A percentile compares a stretch with the other conserved stretches of the same genome.
Conservation (phyloP, 1,140 invertebrate species). For the Psilanteris sp. region DNA sequence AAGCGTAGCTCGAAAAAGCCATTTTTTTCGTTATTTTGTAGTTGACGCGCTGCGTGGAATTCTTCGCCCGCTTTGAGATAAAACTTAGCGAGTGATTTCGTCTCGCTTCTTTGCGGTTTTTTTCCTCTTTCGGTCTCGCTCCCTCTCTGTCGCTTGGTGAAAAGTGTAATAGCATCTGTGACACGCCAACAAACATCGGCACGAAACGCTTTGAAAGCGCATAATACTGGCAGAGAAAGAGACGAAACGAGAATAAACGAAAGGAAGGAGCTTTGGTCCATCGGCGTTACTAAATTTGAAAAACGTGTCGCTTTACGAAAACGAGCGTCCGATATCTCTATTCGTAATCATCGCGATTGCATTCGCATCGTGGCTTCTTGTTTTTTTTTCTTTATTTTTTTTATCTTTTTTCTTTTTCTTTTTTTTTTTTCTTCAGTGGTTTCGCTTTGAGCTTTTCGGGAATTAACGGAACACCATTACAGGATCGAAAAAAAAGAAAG, state of each 20-base stretch:
- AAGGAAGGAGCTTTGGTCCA: slow-evolving; percentile 1
- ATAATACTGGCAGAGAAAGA: slow-evolving; percentile 11
- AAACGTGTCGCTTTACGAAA: slow-evolving; percentile 48
- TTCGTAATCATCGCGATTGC: slow-evolving; percentile 38
- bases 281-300: slow-evolving; percentile 48
- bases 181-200: slow-evolving; percentile 41
- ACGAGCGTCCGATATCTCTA: slow-evolving; percentile 32
- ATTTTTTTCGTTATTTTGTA: slow-evolving; percentile 27
- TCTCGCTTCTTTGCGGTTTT: slow-evolving; percentile 4
- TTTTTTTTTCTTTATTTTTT: not conserved
- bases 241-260: not conserved
- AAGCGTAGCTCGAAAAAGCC: slow-evolving; percentile 24
- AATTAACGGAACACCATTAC: too few relatives aligned
- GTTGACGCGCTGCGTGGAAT: slow-evolving; percentile 17
- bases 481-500: too few relatives aligned
- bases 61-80: slow-evolving; percentile 35
- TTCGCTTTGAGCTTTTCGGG: too few relatives aligned
- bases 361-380: slow-evolving; percentile 5
- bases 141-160: too few relatives aligned
- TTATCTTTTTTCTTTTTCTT: not conserved
- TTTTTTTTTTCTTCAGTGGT: too few relatives aligned
- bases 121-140: slow-evolving; percentile 2
- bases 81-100: slow-evolving; percentile 20
- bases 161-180: slow-evolving; percentile 51
- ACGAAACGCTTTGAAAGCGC: slow-evolving; percentile 43